A percentile compares a stretch with the other conserved stretches of the same genome.
phyloP scores from a whole-genome alignment of 2,888 invertebrate genomes.

The Pollenia amentaria region DNA sequence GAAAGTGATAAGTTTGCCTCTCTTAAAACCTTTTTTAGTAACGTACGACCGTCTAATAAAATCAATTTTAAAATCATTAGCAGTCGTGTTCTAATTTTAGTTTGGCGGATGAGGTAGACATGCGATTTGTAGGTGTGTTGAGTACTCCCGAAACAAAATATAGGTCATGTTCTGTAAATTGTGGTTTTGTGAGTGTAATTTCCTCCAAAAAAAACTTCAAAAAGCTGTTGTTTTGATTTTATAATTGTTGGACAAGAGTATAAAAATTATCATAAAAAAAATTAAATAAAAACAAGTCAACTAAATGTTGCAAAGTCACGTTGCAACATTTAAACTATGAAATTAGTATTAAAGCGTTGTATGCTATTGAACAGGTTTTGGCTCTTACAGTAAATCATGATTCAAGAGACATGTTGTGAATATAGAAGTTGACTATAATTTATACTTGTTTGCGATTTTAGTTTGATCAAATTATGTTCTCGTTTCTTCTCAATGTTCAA shows the following conservation, averaged over 20 bases:
- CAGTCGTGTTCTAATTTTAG: background rate
- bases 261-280: background rate
- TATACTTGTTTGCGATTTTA: background rate
- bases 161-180: conserved; percentile 52
- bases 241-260: conserved; percentile 43
- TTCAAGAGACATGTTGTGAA: background rate
- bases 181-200: conserved; percentile 2
- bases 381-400: background rate
- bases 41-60: background rate
- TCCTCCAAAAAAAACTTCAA: conserved; percentile 45
- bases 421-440: conserved; percentile 4
- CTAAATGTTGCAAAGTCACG: conserved; percentile 15
- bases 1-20: conserved; percentile 58
- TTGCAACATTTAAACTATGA: background rate
- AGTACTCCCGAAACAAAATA: conserved; percentile 17
- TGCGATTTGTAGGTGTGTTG: conserved; percentile 39
- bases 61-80: conserved; percentile 31
- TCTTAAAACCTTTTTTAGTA: background rate
- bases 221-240: conserved; percentile 28
- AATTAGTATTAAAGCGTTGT: background rate
- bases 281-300: background rate
- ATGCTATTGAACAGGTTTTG: conserved; percentile 39
- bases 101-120: background rate
- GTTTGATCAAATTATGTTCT: background rate
- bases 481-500: background rate